Conservation (phyloP, 2,797 vertebrate species). For the Notamacropus eugenii region DNA sequence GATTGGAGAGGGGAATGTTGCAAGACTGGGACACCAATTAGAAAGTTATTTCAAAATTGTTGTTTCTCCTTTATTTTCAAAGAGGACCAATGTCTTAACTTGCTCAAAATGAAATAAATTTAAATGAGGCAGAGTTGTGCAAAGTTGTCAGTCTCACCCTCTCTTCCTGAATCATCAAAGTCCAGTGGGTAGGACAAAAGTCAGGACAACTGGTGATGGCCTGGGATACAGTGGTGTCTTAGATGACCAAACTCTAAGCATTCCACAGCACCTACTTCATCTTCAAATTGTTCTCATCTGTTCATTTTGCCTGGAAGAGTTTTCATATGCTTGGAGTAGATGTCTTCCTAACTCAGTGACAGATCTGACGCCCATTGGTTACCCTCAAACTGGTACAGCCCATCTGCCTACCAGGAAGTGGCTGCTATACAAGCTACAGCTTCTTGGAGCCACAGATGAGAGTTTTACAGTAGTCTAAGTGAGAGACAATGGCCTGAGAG, state of each 20-base stretch:
- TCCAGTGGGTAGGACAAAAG: background rate
- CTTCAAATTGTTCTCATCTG: background rate
- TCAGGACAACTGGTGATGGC: background rate
- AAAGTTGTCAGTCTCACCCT: background rate
- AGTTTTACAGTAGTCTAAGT: background rate
- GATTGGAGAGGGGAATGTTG: background rate
- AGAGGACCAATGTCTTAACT: background rate
- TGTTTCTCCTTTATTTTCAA: background rate
- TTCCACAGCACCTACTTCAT: background rate
- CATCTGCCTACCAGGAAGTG: background rate
- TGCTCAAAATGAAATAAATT: background rate
- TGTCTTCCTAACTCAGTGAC: background rate
- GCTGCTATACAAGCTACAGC: background rate
- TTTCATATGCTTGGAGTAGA: background rate
- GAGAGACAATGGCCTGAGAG: background rate
- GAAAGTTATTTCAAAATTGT: background rate
- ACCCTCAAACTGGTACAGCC: background rate
- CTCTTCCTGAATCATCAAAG: background rate
- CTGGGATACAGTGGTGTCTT: background rate
- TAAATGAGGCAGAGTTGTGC: background rate
- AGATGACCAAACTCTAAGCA: background rate
- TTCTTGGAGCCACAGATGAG: background rate
- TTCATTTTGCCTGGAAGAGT: background rate
- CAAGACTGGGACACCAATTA: background rate
- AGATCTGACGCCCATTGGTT: background rate